A percentile compares a stretch with the other conserved stretches of the same genome.
These are phyloP conservation scores for Harlomillsia oculata DNA, from an alignment of 1,140 invertebrate genomes.

Conservation along the genomic window DNA sequence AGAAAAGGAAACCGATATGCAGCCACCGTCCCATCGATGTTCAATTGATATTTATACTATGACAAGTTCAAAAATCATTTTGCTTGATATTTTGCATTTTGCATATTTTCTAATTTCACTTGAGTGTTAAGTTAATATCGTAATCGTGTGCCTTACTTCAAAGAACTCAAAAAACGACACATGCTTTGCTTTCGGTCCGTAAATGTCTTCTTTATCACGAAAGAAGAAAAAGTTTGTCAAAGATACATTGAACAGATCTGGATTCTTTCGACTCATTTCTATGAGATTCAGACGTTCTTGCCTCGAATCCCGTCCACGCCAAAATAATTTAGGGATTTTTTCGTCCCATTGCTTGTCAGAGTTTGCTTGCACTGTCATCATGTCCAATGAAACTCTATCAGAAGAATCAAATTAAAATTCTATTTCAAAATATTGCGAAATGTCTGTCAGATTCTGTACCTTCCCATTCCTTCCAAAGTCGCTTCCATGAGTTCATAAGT, in stretches of 20 bases:
- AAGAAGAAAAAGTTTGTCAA: slow-evolving; percentile 97
- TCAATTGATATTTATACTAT: slow-evolving; percentile 92
- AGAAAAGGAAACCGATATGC: slow-evolving; percentile 90
- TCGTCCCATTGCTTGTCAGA: slow-evolving; percentile 59
- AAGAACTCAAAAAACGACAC: slow-evolving; percentile 93
- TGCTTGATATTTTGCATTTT: not conserved
- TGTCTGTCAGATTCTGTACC: slow-evolving; percentile 11
- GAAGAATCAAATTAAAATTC: slow-evolving; percentile 1
- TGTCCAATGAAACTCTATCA: slow-evolving; percentile 73
- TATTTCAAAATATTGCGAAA: slow-evolving; percentile 2
- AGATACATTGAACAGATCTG: slow-evolving; percentile 78
- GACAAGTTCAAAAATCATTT: slow-evolving; percentile 39
- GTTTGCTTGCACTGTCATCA: slow-evolving; percentile 78
- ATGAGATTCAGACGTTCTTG: slow-evolving; percentile 72
- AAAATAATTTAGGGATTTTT: slow-evolving; percentile 70
- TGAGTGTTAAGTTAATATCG: not conserved
- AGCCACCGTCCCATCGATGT: slow-evolving; percentile 91
- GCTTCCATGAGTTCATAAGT: slow-evolving; percentile 92
- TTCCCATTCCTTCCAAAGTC: slow-evolving; percentile 59
- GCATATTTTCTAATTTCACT: slow-evolving; percentile 2
- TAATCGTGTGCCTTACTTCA: slow-evolving; percentile 55
- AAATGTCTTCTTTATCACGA: slow-evolving; percentile 67
- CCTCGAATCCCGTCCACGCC: slow-evolving; percentile 83
- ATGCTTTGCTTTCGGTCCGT: slow-evolving; percentile 72
- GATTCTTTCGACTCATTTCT: slow-evolving; percentile 62